Evolutionary conservation across 2,888 invertebrate genomes (phyloP).

Genomic region (Mimachlamys varia): DNA sequence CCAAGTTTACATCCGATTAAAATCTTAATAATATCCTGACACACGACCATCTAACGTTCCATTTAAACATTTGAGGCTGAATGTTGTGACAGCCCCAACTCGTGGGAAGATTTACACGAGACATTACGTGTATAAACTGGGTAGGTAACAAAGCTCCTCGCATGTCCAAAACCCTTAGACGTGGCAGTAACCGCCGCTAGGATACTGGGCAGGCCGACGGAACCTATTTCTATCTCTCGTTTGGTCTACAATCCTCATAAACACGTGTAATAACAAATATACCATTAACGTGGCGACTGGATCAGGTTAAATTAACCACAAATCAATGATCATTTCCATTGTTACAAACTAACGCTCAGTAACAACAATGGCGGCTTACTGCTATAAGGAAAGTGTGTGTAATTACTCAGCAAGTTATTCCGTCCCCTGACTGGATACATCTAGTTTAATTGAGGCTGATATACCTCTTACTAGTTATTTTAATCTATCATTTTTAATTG

Average conservation of each 20-base stretch:
- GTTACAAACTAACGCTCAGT: not conserved
- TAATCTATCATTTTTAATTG: slow-evolving; percentile 23
- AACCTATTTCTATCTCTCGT: slow-evolving; percentile 31
- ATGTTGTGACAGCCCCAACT: slow-evolving; percentile 8
- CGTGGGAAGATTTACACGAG: slow-evolving; percentile 17
- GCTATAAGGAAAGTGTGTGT: not conserved
- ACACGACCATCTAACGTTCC: slow-evolving; percentile 3
- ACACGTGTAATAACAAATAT: slow-evolving; percentile 21
- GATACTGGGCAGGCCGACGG: slow-evolving; percentile 3
- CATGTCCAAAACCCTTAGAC: not conserved
- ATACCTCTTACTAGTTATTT: not conserved
- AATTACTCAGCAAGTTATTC: slow-evolving; percentile 5
- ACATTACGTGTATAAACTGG: not conserved
- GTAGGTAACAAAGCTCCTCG: slow-evolving; percentile 11
- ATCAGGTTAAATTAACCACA: not conserved
- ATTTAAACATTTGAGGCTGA: not conserved
- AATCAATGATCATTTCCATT: not conserved
- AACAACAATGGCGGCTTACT: not conserved
- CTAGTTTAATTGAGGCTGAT: not conserved
- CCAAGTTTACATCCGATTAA: slow-evolving; percentile 2
- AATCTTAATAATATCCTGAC: slow-evolving; percentile 30
- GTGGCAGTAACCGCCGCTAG: not conserved
- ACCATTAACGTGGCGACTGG: not conserved
- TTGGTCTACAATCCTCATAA: not conserved
- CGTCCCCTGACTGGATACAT: not conserved